Evolutionary conservation across 2,797 vertebrate species (phyloP), one percentile per base, ranked within the genome.

Genomic region (Aphelocoma californica): DNA sequence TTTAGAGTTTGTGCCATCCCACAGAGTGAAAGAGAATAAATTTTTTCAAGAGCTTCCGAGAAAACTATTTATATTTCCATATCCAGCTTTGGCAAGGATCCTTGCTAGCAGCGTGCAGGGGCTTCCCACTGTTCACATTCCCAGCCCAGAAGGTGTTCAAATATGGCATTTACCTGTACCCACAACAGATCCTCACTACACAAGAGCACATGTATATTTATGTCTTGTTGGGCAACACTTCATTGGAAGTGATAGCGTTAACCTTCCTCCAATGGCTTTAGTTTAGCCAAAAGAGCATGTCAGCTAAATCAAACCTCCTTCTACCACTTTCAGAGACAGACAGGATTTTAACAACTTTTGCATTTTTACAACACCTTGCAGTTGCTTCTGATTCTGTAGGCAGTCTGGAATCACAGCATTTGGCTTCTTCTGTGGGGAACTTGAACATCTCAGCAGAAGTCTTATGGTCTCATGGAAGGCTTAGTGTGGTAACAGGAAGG

Each of bases 301-400:
- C 65, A 77, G 28, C 24, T 85, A 66, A 89, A 72, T 66, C 24
- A 18, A 48, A 21, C 8, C 7, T 40, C 12, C 21, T 51, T 58
- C n/a, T 44, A 58, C 8, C 13, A 20, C 31, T 79, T 86, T 73
- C 14, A 60, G 57, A 81, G 14, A 20, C 4, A 83, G 13, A 6
- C 2, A 48, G 40, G 29, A n/a, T 80, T 97, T 97, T 88, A 91
- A 94, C 13, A 20, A 28, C 38, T 90, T 95, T 78, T 80, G 24
- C 80, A 45, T 56, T 92, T 91, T 94, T 65, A 54, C 40, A 75
- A 7, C 6, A 32, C 10, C 34, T 88, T 57, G 26, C 19, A 44
- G 34, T 48, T 75, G 1, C 28, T 79, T 31, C n/a, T 80, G 61
- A 47, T 67, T 78, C 45, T 85, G 29, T 24, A 86, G 42, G 21